A percentile compares a stretch with the other conserved stretches of the same genome.
These are phyloP conservation scores for Ethmia dodecea DNA, from an alignment of 2,888 invertebrate species.

Conservation along the genomic window DNA sequence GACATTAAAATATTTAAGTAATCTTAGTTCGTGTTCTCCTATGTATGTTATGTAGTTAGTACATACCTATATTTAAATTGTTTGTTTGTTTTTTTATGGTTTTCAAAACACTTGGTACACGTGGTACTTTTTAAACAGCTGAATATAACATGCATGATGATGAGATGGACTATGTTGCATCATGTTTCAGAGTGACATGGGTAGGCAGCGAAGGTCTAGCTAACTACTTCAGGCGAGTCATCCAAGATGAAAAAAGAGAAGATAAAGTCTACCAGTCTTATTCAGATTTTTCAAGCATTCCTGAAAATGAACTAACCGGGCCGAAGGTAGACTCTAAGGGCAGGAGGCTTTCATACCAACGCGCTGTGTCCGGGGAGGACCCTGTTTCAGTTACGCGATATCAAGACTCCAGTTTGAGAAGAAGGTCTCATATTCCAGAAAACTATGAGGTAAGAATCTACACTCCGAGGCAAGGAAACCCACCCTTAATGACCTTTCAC, in stretches of 20 bases:
- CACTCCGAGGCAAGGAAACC: no score
- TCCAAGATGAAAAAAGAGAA: constrained; percentile 54
- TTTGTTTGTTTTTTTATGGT: no score
- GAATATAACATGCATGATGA: no score
- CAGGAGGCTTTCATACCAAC: constrained; percentile 59
- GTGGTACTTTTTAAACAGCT: no score
- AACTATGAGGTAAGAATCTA: constrained; percentile 49
- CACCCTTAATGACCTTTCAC: no score
- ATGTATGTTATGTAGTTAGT: no score
- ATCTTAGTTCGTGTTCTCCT: no score
- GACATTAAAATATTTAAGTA: no score
- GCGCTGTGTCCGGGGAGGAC: constrained; percentile 67
- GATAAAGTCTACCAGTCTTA: constrained; percentile 42
- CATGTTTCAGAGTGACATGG: constrained; percentile 60
- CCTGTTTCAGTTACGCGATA: constrained; percentile 35
- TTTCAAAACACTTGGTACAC: no score
- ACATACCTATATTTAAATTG: no score
- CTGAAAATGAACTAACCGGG: constrained; percentile 34
- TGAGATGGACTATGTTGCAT: no score
- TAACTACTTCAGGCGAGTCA: constrained; percentile 54
- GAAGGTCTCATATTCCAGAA: constrained; percentile 39
- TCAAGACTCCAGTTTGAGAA: constrained; percentile 37
- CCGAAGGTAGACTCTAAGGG: constrained; percentile 44
- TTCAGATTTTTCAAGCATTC: constrained; percentile 52
- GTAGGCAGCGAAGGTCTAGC: constrained; percentile 60